Conservation (phyloP, 2,888 invertebrate genomes). For the Plebejus anna region DNA sequence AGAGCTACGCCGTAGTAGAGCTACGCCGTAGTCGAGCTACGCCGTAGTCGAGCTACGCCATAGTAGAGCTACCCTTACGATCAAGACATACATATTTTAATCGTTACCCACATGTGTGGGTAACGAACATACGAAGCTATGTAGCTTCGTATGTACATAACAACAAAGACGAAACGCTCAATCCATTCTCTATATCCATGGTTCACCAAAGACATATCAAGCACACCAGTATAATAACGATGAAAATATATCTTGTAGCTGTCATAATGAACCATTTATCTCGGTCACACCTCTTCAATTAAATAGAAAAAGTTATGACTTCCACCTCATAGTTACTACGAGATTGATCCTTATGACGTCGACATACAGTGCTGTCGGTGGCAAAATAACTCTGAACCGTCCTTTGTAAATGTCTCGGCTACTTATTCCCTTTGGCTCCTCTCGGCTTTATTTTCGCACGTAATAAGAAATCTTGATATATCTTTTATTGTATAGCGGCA, state of each 20-base stretch:
- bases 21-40: too few relatives aligned
- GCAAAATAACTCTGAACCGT: not conserved
- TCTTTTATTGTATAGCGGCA: slow-evolving; percentile 12
- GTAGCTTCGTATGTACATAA: too few relatives aligned
- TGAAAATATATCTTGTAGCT: slow-evolving; percentile 8
- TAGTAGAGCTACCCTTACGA: too few relatives aligned
- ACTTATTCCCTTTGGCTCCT: slow-evolving; percentile 17
- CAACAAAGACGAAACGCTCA: not conserved
- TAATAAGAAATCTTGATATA: slow-evolving; percentile 23
- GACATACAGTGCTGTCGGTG: not conserved
- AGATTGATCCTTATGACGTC: not conserved
- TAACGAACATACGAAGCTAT: too few relatives aligned
- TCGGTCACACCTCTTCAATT: slow-evolving; percentile 22
- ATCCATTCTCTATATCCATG: not conserved
- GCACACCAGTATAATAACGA: not conserved
- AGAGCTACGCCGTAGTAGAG: too few relatives aligned
- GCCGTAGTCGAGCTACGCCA: too few relatives aligned
- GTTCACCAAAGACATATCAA: not conserved
- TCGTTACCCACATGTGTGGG: too few relatives aligned
- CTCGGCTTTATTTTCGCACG: slow-evolving; percentile 1
- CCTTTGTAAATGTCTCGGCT: not conserved
- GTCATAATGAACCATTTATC: not conserved
- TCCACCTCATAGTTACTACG: not conserved
- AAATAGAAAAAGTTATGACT: slow-evolving; percentile 20
- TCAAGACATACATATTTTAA: too few relatives aligned